phyloP scores from a whole-genome alignment of 2,113 vertebrate genomes.

The Brachypteracias leptosomus region DNA sequence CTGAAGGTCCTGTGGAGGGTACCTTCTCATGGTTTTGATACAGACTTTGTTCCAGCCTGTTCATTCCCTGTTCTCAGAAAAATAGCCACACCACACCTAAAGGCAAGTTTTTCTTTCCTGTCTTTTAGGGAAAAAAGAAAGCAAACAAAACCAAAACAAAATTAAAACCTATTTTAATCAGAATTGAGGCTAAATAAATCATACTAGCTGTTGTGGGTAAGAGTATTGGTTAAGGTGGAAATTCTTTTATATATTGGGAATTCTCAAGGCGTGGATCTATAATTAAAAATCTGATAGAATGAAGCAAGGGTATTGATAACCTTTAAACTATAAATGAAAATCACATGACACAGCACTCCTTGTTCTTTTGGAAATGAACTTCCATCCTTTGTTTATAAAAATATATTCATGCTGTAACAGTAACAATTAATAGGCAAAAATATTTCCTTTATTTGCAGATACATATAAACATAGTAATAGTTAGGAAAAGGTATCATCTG shows the following conservation, averaged over 20 bases:
- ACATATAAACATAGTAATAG: not conserved
- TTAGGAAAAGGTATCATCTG: not conserved
- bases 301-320: not conserved
- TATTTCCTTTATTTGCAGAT: not conserved
- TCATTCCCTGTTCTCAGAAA: not conserved
- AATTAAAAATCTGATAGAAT: not conserved
- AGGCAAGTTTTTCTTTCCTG: not conserved
- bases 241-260: not conserved
- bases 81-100: not conserved
- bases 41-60: fast-evolving
- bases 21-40: not conserved
- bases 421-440: not conserved
- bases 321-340: not conserved
- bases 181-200: not conserved
- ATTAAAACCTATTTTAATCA: not conserved
- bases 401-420: not conserved
- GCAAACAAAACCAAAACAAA: not conserved
- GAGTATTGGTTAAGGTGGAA: not conserved
- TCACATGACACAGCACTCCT: not conserved
- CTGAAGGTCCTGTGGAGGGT: not conserved
- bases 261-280: not conserved
- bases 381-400: not conserved
- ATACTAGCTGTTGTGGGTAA: not conserved
- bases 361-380: not conserved
- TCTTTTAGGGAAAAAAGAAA: not conserved